Base-by-base conservation (phyloP, 2,888 invertebrate genomes). In the Onthophagus sagittarius region DNA sequence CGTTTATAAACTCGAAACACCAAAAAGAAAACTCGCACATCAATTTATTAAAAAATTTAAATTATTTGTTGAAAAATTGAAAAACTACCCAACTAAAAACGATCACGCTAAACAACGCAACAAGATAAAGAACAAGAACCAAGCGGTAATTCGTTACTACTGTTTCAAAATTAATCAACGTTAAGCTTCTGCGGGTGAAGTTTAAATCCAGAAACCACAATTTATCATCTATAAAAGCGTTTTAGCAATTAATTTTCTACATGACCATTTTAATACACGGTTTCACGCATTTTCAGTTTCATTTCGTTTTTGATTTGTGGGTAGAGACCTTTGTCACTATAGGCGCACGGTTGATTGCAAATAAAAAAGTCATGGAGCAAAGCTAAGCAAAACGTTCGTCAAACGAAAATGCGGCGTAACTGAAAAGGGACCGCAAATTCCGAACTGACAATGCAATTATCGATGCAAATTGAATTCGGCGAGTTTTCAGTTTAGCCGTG, bases 401-500 rank as follows among this genome's bases (percentile, higher is more conserved):
- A 53, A 53, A 53, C 5, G 39, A 7, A 53, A 53, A 1, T 9
- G 39, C 5, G 7, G 39, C 39, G 39, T 11, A 53, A 23, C 23
- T 53, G 11, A 11, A 53, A 53, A 53, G 39, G 39, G 39, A 53
- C 39, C 39, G 39, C 67, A 23, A 75, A 75, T 77, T 77, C 72
- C 74, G 72, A 73, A 74, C 74, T 72, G 75, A 77, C 76, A 76
- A 76, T 75, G 71, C 73, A 74, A 77, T 77, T 77, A 77, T 76
- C 73, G 70, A 77, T 75, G 75, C 73, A 75, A 77, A 77, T 77
- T 77, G 75, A 77, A 77, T 75, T 75, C 72, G 72, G 73, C 72
- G 74, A 73, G 62, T 72, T 72, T 75, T 71, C 72, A 63, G 32
- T 63, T 73, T 23, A 23, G 3, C 23, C 23, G 23, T 23, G 23